phyloP scores from a whole-genome alignment of 1,140 invertebrate genomes.

The Mercenaria mercenaria region DNA sequence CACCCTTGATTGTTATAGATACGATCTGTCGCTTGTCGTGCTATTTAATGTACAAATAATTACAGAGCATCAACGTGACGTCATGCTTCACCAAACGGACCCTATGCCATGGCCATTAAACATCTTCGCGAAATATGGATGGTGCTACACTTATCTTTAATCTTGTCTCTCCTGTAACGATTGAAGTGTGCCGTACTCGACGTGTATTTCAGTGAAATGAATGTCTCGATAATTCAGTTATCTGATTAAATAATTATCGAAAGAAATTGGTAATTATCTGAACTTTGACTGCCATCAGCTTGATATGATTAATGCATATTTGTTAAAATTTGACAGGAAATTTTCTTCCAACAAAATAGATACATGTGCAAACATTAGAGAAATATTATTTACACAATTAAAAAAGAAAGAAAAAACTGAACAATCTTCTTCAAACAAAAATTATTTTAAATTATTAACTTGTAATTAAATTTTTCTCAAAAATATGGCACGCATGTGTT shows the following conservation, averaged over 20 bases:
- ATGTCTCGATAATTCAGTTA: neutral
- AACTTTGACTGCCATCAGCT: conserved; percentile 20
- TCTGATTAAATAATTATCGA: conserved; percentile 29
- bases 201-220: neutral
- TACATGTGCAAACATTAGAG: too few relatives aligned
- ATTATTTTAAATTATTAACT: too few relatives aligned
- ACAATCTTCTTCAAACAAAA: too few relatives aligned
- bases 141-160: conserved; percentile 33
- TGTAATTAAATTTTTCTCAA: too few relatives aligned
- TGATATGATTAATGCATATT: neutral
- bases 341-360: too few relatives aligned
- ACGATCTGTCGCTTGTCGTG: conserved; percentile 45
- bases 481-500: too few relatives aligned
- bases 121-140: conserved; percentile 37
- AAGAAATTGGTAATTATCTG: conserved; percentile 26
- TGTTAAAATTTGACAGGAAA: too few relatives aligned
- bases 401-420: too few relatives aligned
- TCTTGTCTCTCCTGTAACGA: conserved; percentile 23
- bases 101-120: conserved; percentile 35
- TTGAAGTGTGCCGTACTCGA: conserved; percentile 43
- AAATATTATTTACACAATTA: too few relatives aligned
- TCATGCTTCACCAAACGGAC: conserved; percentile 36
- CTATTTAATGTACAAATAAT: conserved; percentile 64
- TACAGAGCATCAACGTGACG: conserved; percentile 48
- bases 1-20: conserved; percentile 51